phyloP scores from a whole-genome alignment of 2,888 invertebrate species.

The Sthenelais limicola region DNA sequence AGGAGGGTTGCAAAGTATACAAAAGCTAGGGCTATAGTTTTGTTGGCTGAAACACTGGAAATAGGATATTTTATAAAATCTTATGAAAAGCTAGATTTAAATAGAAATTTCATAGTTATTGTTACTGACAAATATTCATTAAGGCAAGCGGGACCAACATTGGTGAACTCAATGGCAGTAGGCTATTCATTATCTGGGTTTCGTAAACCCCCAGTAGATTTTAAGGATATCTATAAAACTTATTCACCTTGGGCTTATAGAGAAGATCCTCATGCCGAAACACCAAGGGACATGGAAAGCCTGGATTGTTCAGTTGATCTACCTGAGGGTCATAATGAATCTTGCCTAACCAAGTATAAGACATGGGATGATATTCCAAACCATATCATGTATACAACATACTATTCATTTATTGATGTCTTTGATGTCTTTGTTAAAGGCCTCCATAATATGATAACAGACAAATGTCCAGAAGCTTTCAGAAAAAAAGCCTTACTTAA shows the following conservation, averaged over 20 bases:
- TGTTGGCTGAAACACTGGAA: background rate
- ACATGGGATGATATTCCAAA: background rate
- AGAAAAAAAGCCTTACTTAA: constrained; percentile 42
- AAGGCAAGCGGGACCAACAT: too few species aligned
- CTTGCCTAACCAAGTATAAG: constrained; percentile 5
- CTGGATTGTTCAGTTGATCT: background rate
- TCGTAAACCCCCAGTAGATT: too few species aligned
- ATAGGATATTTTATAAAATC: background rate
- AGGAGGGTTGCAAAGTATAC: background rate
- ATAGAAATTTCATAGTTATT: constrained; percentile 31
- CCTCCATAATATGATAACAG: constrained; percentile 51
- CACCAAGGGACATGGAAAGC: background rate
- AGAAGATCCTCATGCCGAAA: background rate
- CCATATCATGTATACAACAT: background rate
- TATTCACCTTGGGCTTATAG: background rate
- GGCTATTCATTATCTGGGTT: too few species aligned
- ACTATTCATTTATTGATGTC: constrained; percentile 51
- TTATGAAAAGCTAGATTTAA: background rate
- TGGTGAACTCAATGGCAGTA: too few species aligned
- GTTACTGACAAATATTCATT: background rate
- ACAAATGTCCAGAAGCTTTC: constrained; percentile 51
- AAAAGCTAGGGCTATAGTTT: background rate
- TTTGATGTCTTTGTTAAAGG: constrained; percentile 57
- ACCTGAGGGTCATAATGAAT: background rate
- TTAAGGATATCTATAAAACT: background rate